Evolutionary conservation across 2,888 invertebrate genomes (phyloP).

Genomic region (Philereme transversata): DNA sequence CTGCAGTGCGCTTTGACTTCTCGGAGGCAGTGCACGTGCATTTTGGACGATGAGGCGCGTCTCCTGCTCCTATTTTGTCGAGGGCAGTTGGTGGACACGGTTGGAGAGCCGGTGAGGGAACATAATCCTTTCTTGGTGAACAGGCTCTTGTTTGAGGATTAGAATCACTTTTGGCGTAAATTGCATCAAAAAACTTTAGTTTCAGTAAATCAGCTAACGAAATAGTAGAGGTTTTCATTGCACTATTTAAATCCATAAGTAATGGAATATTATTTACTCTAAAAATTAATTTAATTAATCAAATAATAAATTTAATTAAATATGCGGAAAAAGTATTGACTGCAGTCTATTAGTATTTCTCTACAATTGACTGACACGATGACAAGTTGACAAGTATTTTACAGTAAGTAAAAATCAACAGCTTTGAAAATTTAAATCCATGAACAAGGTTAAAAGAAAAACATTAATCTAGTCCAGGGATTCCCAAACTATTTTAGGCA

Average conservation of each 20-base stretch:
- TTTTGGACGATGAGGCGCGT: conserved; percentile 35
- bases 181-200: conserved; percentile 59
- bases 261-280: conserved; percentile 1
- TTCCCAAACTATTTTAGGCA: too few species aligned
- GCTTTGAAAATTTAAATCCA: conserved; percentile 17
- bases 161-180: conserved; percentile 62
- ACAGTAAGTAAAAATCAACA: conserved; percentile 2
- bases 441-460: background rate
- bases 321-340: background rate
- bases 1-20: conserved; percentile 46
- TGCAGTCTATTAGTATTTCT: too few species aligned
- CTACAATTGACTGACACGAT: background rate
- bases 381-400: background rate
- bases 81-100: conserved; percentile 19
- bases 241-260: conserved; percentile 32
- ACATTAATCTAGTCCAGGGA: background rate
- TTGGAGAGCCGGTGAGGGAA: conserved; percentile 9
- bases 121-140: conserved; percentile 47
- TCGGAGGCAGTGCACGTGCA: conserved; percentile 48
- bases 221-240: conserved; percentile 42
- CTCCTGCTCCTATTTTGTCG: conserved; percentile 32
- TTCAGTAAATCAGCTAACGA: conserved; percentile 61
- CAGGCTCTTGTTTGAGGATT: conserved; percentile 44
- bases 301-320: background rate
- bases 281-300: conserved; percentile 10